These are phyloP conservation scores for Standfussiana lucernea DNA, from an alignment of 2,888 invertebrate species.

Conservation along the genomic window DNA sequence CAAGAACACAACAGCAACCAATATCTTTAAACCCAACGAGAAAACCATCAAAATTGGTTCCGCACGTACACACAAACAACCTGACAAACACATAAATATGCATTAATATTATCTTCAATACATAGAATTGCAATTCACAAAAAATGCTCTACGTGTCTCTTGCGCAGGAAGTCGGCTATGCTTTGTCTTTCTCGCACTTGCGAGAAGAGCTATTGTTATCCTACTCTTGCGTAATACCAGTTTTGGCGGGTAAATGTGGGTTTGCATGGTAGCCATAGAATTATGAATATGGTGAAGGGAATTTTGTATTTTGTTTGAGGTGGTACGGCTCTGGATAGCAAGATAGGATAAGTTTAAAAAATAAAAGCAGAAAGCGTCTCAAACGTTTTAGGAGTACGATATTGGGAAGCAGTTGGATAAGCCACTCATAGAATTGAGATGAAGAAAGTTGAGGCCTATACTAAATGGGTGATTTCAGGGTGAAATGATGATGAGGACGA, in stretches of 20 bases:
- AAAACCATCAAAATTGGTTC: constrained; percentile 61
- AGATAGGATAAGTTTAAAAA: no score
- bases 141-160: constrained; percentile 73
- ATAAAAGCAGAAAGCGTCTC: no score
- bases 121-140: constrained; percentile 74
- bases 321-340: no score
- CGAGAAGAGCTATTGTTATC: constrained; percentile 60
- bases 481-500: no score
- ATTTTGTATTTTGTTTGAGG: constrained; percentile 29
- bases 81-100: constrained; percentile 64
- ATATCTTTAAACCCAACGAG: constrained; percentile 30
- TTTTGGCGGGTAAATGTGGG: constrained; percentile 77
- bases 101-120: constrained; percentile 68
- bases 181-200: constrained; percentile 60
- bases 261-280: constrained; percentile 65
- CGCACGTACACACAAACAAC: constrained; percentile 65
- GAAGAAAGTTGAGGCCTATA: no score
- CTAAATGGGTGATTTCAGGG: no score
- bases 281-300: constrained; percentile 49
- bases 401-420: no score
- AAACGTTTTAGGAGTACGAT: no score
- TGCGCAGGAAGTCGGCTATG: constrained; percentile 73
- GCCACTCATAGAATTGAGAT: no score
- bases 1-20: constrained; percentile 26
- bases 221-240: constrained; percentile 77